Evolutionary conservation across 2,888 invertebrate species (phyloP), one percentile per base, ranked within the genome.

Genomic region (Calliphora vomitoria): DNA sequence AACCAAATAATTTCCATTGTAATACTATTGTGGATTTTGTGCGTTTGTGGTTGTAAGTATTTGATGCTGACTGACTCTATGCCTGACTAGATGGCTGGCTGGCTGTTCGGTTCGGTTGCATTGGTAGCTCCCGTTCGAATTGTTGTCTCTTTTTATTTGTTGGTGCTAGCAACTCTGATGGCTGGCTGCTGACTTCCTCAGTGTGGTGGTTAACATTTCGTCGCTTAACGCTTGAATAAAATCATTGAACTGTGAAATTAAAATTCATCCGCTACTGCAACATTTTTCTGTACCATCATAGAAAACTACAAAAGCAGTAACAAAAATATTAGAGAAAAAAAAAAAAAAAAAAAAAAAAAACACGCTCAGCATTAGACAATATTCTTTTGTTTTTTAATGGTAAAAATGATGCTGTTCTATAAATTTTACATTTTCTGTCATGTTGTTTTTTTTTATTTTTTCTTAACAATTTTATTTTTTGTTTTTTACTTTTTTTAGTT

Each of bases 241-340:
- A 71, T 89, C 92, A 89, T 90, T 92, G 90, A 92, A 90, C 91
- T 91, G 92, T 92, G 92, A 92, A 92, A 92, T 92, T 92, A 91
- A 91, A 90, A 91, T 89, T 89, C 85, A 83, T 85, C 38, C 80
- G 81, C 74, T 82, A 62, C 60, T 83, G 82, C 75, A 80, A 69
- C 60, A 83, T 72, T 84, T 71, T 47, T 80, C 13, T 44, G 69
- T 76, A 35, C 78, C 71, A 88, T 88, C 86, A 78, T 60, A 69
- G 60, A 62, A 80, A 79, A 47, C 68, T 82, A 88, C 18, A 71
- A 50, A 47, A 66, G n/a, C 53, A 81, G 18, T 18, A 76, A 55
- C 20, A 50, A 4, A 35, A 44, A 35, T 5, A 35, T 35, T 15
- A 60, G 3, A n/a, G 20, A 80, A 38, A 6, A 13, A 41, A 69